Evolutionary conservation across 2,797 vertebrate species (phyloP).

Genomic region (Cossypha polioptera): DNA sequence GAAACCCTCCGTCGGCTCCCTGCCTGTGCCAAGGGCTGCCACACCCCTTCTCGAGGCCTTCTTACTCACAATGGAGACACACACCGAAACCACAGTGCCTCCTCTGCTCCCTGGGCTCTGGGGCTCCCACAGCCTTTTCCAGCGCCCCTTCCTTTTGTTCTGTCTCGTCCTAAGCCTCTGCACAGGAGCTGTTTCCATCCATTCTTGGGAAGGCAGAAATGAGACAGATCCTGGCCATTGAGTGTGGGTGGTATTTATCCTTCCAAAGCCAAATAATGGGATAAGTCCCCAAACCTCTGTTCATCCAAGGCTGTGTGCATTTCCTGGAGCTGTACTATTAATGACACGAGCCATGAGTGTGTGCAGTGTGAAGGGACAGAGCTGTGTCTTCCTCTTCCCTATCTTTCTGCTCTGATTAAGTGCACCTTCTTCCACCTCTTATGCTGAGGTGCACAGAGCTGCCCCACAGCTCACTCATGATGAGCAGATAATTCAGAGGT

Average conservation of each 20-base stretch:
- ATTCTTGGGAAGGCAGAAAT: neutral
- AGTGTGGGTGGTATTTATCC: neutral
- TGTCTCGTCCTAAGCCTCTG: neutral
- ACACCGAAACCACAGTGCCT: neutral
- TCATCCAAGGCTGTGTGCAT: neutral
- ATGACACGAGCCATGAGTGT: neutral
- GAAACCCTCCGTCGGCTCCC: neutral
- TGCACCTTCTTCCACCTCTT: neutral
- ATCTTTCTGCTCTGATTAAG: neutral
- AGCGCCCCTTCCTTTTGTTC: neutral
- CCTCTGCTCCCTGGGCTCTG: neutral
- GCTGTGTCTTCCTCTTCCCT: neutral
- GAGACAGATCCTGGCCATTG: neutral
- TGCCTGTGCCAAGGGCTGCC: neutral
- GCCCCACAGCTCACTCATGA: neutral
- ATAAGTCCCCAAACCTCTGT: neutral
- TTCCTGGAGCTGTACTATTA: neutral
- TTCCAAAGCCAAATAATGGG: neutral
- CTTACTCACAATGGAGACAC: constrained; percentile 14
- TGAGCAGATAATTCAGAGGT: neutral
- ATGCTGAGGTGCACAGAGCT: neutral
- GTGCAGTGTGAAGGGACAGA: neutral
- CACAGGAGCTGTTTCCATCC: neutral
- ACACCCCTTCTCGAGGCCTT: neutral
- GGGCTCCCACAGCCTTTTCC: neutral